These are phyloP conservation scores for Gambusia yucatana DNA, from an alignment of 2,797 vertebrate species.

Conservation along the genomic window DNA sequence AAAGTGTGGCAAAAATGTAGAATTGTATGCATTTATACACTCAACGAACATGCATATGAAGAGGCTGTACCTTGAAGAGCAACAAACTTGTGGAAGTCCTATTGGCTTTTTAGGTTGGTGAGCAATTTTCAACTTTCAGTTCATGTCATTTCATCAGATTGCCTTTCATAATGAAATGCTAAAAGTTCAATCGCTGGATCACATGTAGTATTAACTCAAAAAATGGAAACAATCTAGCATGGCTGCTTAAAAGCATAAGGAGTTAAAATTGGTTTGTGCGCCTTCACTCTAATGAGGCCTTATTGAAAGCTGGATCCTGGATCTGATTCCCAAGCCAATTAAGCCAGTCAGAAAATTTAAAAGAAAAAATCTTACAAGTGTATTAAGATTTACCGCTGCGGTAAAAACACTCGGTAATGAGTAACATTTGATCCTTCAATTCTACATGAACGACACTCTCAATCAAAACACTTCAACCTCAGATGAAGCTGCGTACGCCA, in stretches of 20 bases:
- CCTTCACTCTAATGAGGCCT: no score
- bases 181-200: neutral
- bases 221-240: no score
- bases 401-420: no score
- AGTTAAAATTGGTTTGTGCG: no score
- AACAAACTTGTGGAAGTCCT: neutral
- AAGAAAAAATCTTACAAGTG: neutral
- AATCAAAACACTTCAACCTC: neutral
- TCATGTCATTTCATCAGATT: neutral
- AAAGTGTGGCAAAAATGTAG: neutral
- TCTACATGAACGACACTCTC: neutral
- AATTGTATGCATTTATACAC: neutral
- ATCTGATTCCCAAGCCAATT: no score
- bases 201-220: neutral
- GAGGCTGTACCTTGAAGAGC: neutral
- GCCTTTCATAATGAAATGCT: neutral
- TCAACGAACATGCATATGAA: neutral
- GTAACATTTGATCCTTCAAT: no score
- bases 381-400: neutral
- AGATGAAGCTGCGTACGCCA: neutral
- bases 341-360: no score
- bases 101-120: neutral
- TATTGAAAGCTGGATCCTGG: no score
- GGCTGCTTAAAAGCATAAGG: no score
- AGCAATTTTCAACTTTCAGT: neutral